A percentile compares a stretch with the other conserved stretches of the same genome.
These are phyloP conservation scores for Mellilla xanthometata DNA, from an alignment of 2,888 invertebrate genomes.

Conservation along the genomic window DNA sequence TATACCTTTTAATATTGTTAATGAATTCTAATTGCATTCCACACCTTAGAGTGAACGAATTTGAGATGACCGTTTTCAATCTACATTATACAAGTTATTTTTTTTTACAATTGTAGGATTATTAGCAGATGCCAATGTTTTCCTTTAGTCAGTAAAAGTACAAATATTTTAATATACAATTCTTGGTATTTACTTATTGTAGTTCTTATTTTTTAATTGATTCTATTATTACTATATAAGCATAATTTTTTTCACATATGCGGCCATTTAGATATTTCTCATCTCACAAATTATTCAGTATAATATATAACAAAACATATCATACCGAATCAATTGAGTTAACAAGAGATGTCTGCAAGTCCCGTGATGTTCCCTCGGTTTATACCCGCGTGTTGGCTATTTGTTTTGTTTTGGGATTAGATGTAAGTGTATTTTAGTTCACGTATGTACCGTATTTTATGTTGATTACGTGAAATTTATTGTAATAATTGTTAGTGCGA, in stretches of 20 bases:
- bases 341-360: slow-evolving; percentile 59
- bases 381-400: slow-evolving; percentile 66
- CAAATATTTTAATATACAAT: slow-evolving; percentile 88
- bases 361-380: slow-evolving; percentile 59
- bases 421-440: slow-evolving; percentile 73
- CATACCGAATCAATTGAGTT: slow-evolving; percentile 71
- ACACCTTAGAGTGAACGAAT: slow-evolving; percentile 82
- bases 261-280: slow-evolving; percentile 72
- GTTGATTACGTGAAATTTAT: slow-evolving; percentile 68
- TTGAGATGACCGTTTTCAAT: slow-evolving; percentile 81
- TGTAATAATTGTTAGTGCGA: slow-evolving; percentile 67
- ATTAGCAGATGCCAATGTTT: slow-evolving; percentile 83
- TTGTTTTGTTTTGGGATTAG: slow-evolving; percentile 69
- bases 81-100: slow-evolving; percentile 81
- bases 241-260: slow-evolving; percentile 72
- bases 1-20: slow-evolving; percentile 84
- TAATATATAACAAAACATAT: slow-evolving; percentile 73
- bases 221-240: slow-evolving; percentile 80
- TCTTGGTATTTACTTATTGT: slow-evolving; percentile 83
- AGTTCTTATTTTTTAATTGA: slow-evolving; percentile 78
- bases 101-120: slow-evolving; percentile 80
- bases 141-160: slow-evolving; percentile 92
- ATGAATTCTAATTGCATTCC: slow-evolving; percentile 84
- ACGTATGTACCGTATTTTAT: slow-evolving; percentile 69
- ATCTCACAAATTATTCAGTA: slow-evolving; percentile 76